Base-by-base conservation (phyloP, 2,888 invertebrate species). In the Diplolepis rosae region DNA sequence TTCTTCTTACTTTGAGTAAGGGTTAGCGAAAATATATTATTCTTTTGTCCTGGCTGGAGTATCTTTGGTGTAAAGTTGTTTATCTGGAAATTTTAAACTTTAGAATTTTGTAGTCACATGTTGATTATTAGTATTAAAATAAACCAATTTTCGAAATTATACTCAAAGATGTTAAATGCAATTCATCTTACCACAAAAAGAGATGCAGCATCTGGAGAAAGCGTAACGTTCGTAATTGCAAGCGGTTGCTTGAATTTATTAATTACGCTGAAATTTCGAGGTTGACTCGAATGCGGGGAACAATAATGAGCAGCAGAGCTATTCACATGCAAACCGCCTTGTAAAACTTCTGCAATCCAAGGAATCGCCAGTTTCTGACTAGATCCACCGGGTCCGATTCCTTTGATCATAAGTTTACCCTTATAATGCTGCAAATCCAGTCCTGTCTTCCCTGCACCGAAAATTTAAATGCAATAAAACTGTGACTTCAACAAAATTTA, bases 221-320 rank as follows among this genome's bases (percentile, higher is more conserved):
- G 88, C 7, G 93, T 92, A 51, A 94, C 91, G 86, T 95, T 94
- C 74, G 93, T 92, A 75, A 96, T 90, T 73, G 93, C 93, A 71
- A 96, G 87, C 7, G 95, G 93, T 79, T 93, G 91, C 82, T 92
- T 91, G 87, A 95, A 95, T 80, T 92, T 92, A 89, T 96, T 96
- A 68, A 92, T 92, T 72, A 95, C 90, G 66, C 90, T 90, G 77
- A 94, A 90, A 79, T 91, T 90, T 72, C 94, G 90, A 75, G 87
- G 84, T 72, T 86, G 86, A 76, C 82, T 86, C 32, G 86, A 85
- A 68, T 85, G 85, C 7, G 87, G 87, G 51, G 87, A 85, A 76
- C 88, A 88, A 50, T 88, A 92, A 75, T 91, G 90, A 1, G 91
- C 91, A 45, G 89, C 88, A 51, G 92, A 90, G 39, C 90, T 87